Percentiles rank a stretch among this genome's conserved stretches.
These are phyloP conservation scores for Lucinisca nassula DNA, from an alignment of 2,888 invertebrate species.

Conservation along the genomic window DNA sequence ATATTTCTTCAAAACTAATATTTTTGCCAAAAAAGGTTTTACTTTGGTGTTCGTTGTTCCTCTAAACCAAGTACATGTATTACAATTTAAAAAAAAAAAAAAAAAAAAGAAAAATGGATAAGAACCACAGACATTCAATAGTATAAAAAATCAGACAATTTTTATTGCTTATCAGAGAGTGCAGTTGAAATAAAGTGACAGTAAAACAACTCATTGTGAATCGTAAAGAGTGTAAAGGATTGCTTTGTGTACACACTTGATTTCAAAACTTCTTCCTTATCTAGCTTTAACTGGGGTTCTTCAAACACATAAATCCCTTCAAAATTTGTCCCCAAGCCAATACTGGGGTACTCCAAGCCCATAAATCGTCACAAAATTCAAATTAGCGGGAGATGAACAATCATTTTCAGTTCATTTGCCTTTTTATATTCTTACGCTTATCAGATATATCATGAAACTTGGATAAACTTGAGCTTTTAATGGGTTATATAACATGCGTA, in stretches of 20 bases:
- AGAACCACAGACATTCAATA: too few relatives aligned
- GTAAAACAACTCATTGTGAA: slow-evolving; percentile 13
- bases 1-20: too few relatives aligned
- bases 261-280: neutral
- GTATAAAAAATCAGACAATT: too few relatives aligned
- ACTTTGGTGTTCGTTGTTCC: too few relatives aligned
- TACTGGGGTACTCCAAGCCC: neutral
- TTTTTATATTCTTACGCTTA: neutral
- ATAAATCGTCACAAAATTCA: slow-evolving; percentile 1
- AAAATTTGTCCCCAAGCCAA: neutral
- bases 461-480: neutral
- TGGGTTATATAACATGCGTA: slow-evolving; percentile 4
- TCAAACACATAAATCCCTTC: neutral
- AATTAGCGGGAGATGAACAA: neutral
- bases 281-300: neutral
- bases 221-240: neutral
- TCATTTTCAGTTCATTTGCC: slow-evolving; percentile 3
- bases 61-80: too few relatives aligned
- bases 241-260: neutral
- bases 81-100: too few relatives aligned
- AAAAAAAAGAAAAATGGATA: too few relatives aligned
- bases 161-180: neutral
- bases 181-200: neutral
- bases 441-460: neutral
- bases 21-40: too few relatives aligned